Base-by-base conservation (phyloP, 1,140 invertebrate species). In the Nymphalis io region DNA sequence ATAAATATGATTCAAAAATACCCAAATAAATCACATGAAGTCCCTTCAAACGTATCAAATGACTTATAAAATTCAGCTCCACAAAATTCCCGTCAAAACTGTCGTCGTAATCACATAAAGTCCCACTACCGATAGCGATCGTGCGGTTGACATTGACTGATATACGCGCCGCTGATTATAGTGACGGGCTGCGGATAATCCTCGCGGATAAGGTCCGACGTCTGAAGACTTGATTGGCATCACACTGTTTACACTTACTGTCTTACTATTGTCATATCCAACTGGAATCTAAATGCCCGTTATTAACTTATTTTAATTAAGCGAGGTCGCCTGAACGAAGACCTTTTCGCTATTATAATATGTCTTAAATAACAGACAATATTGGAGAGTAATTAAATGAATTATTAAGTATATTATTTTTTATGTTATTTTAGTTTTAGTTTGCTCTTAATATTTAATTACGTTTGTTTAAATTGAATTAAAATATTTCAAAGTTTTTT, bases 61-160 rank as follows among this genome's bases (percentile, higher is more conserved):
- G 51, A 55, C 51, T 55, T 55, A 55, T 55, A 55, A 55, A 55
- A 55, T 12, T 27, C 15, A 11, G 3, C n/a, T 44, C 42, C 48
- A 1, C 62, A 39, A n/a, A 42, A 21, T 42, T 16, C 33, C 27
- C 51, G 38, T 65, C 62, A 65, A 65, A 65, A 55, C 53, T 23
- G 62, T 65, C 62, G 46, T 23, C 8, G 62, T 53, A 65, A 65
- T 65, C 62, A 65, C 62, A 65, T 65, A 65, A 65, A 53, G 62
- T 65, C 62, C 18, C 62, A 53, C 62, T 18, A 65, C 46, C 48
- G 62, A 65, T 65, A 65, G 62, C 48, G 48, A 65, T 65, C 62
- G 33, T 65, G 62, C 16, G 33, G 21, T 15, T 65, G 62, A 65
- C 62, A 42, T n/a, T 65, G 62, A 65, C 62, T n/a, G 62, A 65